Base-by-base conservation (phyloP, 2,888 invertebrate species). In the Argyresthia goedartella region DNA sequence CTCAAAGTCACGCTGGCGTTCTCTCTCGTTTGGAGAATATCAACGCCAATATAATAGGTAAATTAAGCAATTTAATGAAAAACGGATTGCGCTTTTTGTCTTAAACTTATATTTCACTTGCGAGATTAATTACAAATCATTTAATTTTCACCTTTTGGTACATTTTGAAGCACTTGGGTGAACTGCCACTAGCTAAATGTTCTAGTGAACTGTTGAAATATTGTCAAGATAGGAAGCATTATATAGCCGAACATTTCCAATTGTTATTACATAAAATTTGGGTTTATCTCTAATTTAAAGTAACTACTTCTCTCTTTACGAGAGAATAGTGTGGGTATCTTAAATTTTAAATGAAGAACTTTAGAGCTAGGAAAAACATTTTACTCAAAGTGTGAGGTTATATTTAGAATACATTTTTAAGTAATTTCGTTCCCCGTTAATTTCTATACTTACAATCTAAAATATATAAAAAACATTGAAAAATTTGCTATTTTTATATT, bases 201-300 rank as follows among this genome's bases (percentile, higher is more conserved):
- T 72, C 69, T 69, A 69, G 69, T 69, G 61, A 73, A 84, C 85
- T 85, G 85, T 81, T 81, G 68, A 69, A 67, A 60, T 67, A 63
- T 61, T 60, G 58, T 62, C 63, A 60, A 59, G 69, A 63, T 68
- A 71, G 73, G 65, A 69, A 70, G 73, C 77, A 60, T 81, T 86
- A 80, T 85, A 85, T 85, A 85, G 76, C 81, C n/a, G n/a, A 39
- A 44, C 42, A 42, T 50, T 42, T 50, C 41, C 42, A 34, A 42
- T 50, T n/a, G 41, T 14, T 42, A n/a, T 82, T 84, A 80, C 72
- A 81, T 81, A 81, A 85, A 82, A 64, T 41, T 62, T 69, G 56
- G 61, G 63, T 69, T 74, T 73, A 76, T 67, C 61, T 66, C 61
- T 69, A 68, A 69, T 67, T 69, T 67, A 65, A 59, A 59, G 56